Percentiles rank a stretch among this genome's conserved stretches.
phyloP scores from a whole-genome alignment of 2,888 invertebrate genomes.

The Diachrysia chrysitis region DNA sequence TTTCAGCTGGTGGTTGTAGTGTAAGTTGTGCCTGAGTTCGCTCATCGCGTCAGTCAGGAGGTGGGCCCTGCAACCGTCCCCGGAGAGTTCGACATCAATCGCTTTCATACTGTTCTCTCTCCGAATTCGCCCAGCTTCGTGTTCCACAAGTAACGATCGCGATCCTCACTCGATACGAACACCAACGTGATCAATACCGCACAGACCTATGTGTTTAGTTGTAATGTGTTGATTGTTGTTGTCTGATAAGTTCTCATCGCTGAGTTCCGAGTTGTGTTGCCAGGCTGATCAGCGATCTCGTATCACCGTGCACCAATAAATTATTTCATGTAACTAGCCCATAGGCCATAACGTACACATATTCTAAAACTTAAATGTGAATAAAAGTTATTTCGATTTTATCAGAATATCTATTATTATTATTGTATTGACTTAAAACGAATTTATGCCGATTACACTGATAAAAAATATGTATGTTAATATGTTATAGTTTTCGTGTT shows the following conservation, averaged over 20 bases:
- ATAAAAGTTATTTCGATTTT: slow-evolving; percentile 87
- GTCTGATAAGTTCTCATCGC: slow-evolving; percentile 38
- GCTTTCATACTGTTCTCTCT: slow-evolving; percentile 78
- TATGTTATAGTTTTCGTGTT: slow-evolving; percentile 84
- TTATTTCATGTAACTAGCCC: slow-evolving; percentile 77
- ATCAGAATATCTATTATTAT: slow-evolving; percentile 84
- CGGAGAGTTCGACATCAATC: slow-evolving; percentile 76
- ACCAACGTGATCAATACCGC: slow-evolving; percentile 49
- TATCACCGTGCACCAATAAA: slow-evolving; percentile 81
- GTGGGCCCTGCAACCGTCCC: slow-evolving; percentile 83
- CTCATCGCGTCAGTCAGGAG: slow-evolving; percentile 55
- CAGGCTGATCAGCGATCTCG: slow-evolving; percentile 77
- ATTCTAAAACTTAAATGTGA: slow-evolving; percentile 87
- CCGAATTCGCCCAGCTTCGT: slow-evolving; percentile 82
- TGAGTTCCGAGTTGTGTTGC: slow-evolving; percentile 27
- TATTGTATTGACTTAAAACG: slow-evolving; percentile 85
- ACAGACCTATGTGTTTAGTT: slow-evolving; percentile 38
- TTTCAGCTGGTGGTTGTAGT: slow-evolving; percentile 47
- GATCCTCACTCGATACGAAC: slow-evolving; percentile 51
- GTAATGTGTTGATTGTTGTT: slow-evolving; percentile 32
- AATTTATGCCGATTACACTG: slow-evolving; percentile 80
- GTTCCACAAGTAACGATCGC: slow-evolving; percentile 56
- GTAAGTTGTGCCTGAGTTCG: slow-evolving; percentile 46
- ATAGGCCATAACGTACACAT: slow-evolving; percentile 84
- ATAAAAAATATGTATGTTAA: slow-evolving; percentile 74